These are phyloP conservation scores for Lutjanus campechanus DNA, from an alignment of 2,797 vertebrate species.

Conservation along the genomic window DNA sequence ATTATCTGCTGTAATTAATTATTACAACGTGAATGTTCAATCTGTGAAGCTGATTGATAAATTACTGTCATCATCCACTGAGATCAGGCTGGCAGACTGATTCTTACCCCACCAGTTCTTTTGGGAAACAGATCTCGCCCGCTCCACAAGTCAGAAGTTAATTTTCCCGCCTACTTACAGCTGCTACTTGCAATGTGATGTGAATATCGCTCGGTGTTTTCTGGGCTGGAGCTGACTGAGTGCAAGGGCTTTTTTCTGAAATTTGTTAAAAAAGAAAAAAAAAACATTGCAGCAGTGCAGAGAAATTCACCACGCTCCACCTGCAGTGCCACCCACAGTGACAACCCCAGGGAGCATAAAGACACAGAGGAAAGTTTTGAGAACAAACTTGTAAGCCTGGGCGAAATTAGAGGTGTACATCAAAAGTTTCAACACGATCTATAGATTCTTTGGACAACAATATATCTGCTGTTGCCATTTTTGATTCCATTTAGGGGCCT, in stretches of 20 bases:
- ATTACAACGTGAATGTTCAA: not conserved
- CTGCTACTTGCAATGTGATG: not conserved
- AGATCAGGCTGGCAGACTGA: not conserved
- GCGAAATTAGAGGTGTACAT: not conserved
- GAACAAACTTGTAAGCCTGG: too few relatives aligned
- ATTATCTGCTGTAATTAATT: not conserved
- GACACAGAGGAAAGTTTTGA: not conserved
- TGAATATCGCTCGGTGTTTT: slow-evolving; percentile 1
- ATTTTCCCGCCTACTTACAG: not conserved
- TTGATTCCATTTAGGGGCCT: too few relatives aligned
- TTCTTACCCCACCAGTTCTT: not conserved
- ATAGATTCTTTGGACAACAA: too few relatives aligned
- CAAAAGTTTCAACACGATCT: too few relatives aligned
- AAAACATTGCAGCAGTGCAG: not conserved
- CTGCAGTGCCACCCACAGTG: not conserved
- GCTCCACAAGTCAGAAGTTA: too few relatives aligned
- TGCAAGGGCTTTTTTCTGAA: not conserved
- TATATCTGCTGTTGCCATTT: too few relatives aligned
- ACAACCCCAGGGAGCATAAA: not conserved
- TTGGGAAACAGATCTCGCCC: not conserved
- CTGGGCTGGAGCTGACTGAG: not conserved
- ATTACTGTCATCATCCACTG: not conserved
- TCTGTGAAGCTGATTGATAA: not conserved
- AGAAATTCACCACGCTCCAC: not conserved
- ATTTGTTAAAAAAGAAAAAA: not conserved